Base-by-base conservation (phyloP, 1,140 invertebrate species). In the Hyles vespertilio region DNA sequence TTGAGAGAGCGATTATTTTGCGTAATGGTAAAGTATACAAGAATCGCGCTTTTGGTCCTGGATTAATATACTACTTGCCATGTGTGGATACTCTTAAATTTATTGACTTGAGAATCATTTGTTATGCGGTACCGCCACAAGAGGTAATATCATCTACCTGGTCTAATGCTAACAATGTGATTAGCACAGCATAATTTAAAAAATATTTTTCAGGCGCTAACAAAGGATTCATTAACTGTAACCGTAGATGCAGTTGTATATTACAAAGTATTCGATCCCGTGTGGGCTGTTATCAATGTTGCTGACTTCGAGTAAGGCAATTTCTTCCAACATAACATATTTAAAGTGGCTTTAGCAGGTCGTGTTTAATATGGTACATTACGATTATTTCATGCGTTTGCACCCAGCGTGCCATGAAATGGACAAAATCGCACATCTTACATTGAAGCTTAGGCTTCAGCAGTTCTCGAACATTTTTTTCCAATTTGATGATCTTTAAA, bases 161-260 rank as follows among this genome's bases (percentile, higher is more conserved):
- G 22, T 22, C 22, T 22, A 22, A 22, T 22, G 22, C 22, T 22
- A 22, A 22, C 22, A 22, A 22, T 22, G 22, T 22, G 22, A 22
- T 22, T 22, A 22, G 22, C 22, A 22, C 22, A 22, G 22, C 22
- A 22, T 22, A 22, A 22, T 22, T 1, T 0, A 22, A 22, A 22
- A 22, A 22, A 22, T 11, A 43, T 51, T 62, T 34, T 69, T 10
- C 72, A 83, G 80, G 94, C 97, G 50, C 89, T 98, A 57, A 96
- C 95, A 2, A 95, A 96, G 87, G 97, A 98, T 84, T 96, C 94
- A 5, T 95, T 98, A 5, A 98, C 96, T 0, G 95, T 97, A 1
- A 94, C 94, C 10, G 96, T 97, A n/a, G 96, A 98, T 85, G 96
- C 96, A 3, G 95, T 96, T 9, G 94, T 98, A 12, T 98, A 97